Evolutionary conservation across 2,797 vertebrate species (phyloP), one percentile per base, ranked within the genome.

Genomic region (Natrix natrix): DNA sequence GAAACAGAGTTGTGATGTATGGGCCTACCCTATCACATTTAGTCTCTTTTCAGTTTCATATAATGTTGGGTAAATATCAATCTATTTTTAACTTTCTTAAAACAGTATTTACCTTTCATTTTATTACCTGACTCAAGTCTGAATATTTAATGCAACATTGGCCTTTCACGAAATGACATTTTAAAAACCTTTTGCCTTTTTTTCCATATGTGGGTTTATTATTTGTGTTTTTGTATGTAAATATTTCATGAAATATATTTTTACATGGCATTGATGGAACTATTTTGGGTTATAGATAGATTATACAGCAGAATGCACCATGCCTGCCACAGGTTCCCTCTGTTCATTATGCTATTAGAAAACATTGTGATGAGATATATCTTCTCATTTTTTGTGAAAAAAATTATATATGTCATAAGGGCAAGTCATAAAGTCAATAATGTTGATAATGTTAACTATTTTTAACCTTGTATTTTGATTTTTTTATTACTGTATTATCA

Each of bases 381-480:
- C 87, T 0, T 1, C 32, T 0, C 90, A 0, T 43, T 83, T 83
- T 78, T 83, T 78, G 69, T 83, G 0, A n/a, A 78, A 87, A 0
- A 86, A 92, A 91, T 52, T 0, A 0, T 0, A 0, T 92, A 74
- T 94, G 90, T 87, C 26, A 0, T 87, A 61, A 94, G 66, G 91
- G 22, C 86, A 69, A 61, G 55, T 92, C 0, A 8, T 92, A 86
- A 7, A 22, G 94, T 1, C 92, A 83, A 93, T 93, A 94, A 60
- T 90, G 54, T 55, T 93, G 92, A 94, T 88, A 93, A 87, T 88
- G 95, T 95, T 95, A 93, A 95, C 88, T 94, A 95, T 96, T 94
- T 96, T 97, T 95, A 95, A 95, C 93, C 95, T 94, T 94, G 17
- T 94, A 57, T 63, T 95, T 94, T 95, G 54, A 94, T 91, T n/a